Conservation (phyloP, 2,113 vertebrate genomes). For the Nanorana parkeri region DNA sequence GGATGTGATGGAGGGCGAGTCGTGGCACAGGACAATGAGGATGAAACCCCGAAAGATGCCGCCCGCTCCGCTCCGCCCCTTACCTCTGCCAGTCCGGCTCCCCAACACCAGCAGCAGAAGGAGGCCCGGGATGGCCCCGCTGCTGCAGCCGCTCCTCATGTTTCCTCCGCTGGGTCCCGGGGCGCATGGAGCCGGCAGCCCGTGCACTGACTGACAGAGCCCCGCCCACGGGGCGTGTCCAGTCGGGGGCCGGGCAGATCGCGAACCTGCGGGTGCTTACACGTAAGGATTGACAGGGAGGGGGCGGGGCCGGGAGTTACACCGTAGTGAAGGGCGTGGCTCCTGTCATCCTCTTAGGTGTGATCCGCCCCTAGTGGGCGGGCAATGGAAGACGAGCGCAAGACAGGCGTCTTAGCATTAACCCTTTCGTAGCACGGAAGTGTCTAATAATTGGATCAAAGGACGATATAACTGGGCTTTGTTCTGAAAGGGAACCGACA, state of each 20-base stretch:
- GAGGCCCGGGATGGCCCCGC: constrained; percentile 40
- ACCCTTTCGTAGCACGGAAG: neutral
- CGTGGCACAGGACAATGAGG: constrained; percentile 7
- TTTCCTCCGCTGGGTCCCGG: constrained; percentile 42
- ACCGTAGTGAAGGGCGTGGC: neutral
- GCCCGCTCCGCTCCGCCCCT: neutral
- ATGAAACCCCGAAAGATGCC: neutral
- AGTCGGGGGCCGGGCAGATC: neutral
- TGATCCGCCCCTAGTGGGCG: constrained; percentile 14
- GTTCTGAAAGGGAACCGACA: no score
- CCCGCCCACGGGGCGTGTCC: constrained; percentile 32
- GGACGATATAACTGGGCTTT: no score
- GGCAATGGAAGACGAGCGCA: neutral
- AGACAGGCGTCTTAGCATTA: neutral
- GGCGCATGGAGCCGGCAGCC: constrained; percentile 54
- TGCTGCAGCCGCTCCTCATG: constrained; percentile 44
- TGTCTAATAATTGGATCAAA: neutral
- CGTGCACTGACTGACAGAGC: constrained; percentile 22
- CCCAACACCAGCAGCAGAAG: constrained; percentile 34
- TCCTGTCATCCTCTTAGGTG: neutral
- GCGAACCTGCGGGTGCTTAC: neutral
- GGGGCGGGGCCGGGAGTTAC: neutral
- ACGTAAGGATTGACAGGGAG: constrained; percentile 6
- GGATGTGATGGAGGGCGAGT: constrained; percentile 31
- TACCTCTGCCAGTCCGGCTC: constrained; percentile 14